Conservation (phyloP, 2,888 invertebrate species). For the Lochmaea crataegi region DNA sequence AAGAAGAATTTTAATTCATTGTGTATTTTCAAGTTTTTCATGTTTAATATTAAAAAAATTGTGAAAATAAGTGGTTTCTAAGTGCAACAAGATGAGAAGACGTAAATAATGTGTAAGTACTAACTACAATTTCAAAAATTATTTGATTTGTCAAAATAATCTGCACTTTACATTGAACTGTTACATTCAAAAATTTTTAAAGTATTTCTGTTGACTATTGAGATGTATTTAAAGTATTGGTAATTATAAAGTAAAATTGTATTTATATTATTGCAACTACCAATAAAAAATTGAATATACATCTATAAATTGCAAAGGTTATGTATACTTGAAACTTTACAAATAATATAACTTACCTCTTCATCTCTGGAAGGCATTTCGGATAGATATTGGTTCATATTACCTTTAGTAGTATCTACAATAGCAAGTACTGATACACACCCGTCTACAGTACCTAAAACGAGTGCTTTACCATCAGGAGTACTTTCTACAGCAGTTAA, state of each 20-base stretch:
- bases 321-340: not conserved
- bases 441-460: conserved; percentile 93
- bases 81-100: not conserved
- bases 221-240: not conserved
- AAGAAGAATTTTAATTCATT: conserved; percentile 23
- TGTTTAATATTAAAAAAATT: conserved; percentile 11
- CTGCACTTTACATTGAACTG: conserved; percentile 24
- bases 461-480: conserved; percentile 83
- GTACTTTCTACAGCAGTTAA: conserved; percentile 88
- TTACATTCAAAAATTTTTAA: conserved; percentile 13
- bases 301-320: not conserved
- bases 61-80: not conserved
- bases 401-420: conserved; percentile 75
- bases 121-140: not conserved
- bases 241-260: not conserved
- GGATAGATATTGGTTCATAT: conserved; percentile 73
- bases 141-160: conserved; percentile 7
- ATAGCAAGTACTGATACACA: conserved; percentile 90
- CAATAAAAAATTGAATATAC: not conserved
- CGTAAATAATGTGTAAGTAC: conserved; percentile 8
- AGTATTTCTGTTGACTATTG: conserved; percentile 4
- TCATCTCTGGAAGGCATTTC: conserved; percentile 79
- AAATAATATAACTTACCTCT: conserved; percentile 63
- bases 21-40: conserved; percentile 19
- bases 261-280: not conserved